Evolutionary conservation across 2,797 vertebrate species (phyloP), one percentile per base, ranked within the genome.

Genomic region (Sebastes itinus): DNA sequence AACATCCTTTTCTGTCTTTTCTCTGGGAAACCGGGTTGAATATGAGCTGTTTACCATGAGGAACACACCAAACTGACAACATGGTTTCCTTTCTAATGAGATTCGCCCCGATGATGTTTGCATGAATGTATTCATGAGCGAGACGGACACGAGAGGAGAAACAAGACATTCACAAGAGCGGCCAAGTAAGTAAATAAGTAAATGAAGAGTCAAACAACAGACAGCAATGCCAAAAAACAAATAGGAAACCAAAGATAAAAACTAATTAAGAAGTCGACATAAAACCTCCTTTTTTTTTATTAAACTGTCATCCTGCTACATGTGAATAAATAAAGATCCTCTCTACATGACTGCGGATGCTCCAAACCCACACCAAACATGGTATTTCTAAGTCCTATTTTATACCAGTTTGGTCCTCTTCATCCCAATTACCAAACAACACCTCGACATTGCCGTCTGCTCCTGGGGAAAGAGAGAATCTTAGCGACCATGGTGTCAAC

Each of bases 91-190:
- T 75, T 81, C 70, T 89, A 90, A 91, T 87, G 84, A 88, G 88
- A 91, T 90, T 86, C 85, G 64, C 79, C 60, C 88, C 54, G 82
- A 91, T 85, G 72, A 89, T 86, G 83, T 87, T 85, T 38, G 72
- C 75, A 92, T 94, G 90, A 94, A 93, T 93, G 83, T 66, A 94
- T 94, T 87, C 86, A 94, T 91, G 89, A 90, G 78, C 8, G 65
- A 84, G 72, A 71, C 64, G 56, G 78, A 89, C 66, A 80, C 20
- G 2, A 55, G 65, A 80, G 68, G 62, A 46, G 73, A 83, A 68
- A 78, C 49, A 76, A 79, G 80, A 77, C 63, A 64, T 77, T 72
- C 56, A 42, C 75, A 64, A 73, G 77, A 89, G 84, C 75, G 77
- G 70, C 54, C n/a, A 42, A 74, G 58, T 58, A 56, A 82, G 71